Evolutionary conservation across 2,797 vertebrate species (phyloP).

Genomic region (Microctenopoma stevenorrisi): DNA sequence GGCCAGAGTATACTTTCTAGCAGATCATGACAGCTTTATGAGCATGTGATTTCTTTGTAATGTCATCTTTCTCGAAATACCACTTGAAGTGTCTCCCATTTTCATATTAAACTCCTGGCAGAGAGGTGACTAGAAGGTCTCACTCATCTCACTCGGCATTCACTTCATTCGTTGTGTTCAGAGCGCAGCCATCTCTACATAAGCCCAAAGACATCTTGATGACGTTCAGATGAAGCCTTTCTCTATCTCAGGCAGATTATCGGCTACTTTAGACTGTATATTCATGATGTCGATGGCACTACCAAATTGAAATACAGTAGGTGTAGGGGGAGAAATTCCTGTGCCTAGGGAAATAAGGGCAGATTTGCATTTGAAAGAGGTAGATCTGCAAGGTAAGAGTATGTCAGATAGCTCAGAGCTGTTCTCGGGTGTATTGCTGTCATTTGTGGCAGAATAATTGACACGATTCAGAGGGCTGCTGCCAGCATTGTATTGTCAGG

Average conservation of each 20-base stretch:
- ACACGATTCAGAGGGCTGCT: constrained; percentile 56
- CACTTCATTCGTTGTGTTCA: background rate
- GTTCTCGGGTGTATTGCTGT: constrained; percentile 61
- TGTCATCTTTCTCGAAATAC: constrained; percentile 29
- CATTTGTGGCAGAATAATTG: constrained; percentile 69
- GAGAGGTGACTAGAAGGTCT: constrained; percentile 12
- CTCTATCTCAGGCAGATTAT: constrained; percentile 18
- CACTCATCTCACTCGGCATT: constrained; percentile 1
- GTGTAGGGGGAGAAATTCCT: constrained; percentile 38
- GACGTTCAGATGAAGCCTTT: constrained; percentile 24
- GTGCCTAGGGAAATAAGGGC: constrained; percentile 44
- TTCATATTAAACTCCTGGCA: constrained; percentile 20
- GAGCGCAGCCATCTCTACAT: constrained; percentile 13
- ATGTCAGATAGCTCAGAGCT: constrained; percentile 48
- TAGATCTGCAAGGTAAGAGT: constrained; percentile 62
- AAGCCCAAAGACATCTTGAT: constrained; percentile 15
- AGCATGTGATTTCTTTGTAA: constrained; percentile 27
- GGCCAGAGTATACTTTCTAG: constrained; percentile 10
- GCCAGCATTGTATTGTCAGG: constrained; percentile 36
- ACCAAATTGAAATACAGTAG: constrained; percentile 42
- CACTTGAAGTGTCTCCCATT: constrained; percentile 27
- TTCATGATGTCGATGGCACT: constrained; percentile 40
- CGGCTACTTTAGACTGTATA: constrained; percentile 35
- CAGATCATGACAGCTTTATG: constrained; percentile 36
- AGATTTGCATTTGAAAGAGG: constrained; percentile 71